Percentiles rank a stretch among this genome's conserved stretches.
phyloP scores from a whole-genome alignment of 30 jellyfish, hydroid and myxozoan genomes.

The Hydra vulgaris region DNA sequence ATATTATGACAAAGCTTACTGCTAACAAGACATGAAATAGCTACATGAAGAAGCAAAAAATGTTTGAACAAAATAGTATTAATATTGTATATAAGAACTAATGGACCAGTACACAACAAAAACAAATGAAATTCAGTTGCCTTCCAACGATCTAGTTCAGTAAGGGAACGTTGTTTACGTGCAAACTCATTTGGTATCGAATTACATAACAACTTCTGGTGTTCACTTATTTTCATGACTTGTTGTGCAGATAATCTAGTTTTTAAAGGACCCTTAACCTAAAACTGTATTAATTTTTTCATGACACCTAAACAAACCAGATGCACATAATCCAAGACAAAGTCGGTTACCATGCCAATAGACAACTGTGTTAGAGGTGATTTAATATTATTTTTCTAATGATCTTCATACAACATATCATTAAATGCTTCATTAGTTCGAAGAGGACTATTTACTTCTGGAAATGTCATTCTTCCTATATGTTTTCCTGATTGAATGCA shows the following conservation, averaged over 20 bases:
- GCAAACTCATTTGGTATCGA: constrained; percentile 1
- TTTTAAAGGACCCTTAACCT: neutral
- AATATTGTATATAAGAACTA: neutral
- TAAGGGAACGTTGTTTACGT: neutral
- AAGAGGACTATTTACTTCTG: too few species aligned
- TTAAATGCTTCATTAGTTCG: too few species aligned
- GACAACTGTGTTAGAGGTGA: too few species aligned
- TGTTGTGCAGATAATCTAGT: neutral
- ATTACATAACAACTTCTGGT: neutral
- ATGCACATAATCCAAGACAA: neutral
- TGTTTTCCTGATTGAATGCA: neutral
- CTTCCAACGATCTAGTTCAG: neutral
- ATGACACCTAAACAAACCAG: too few species aligned
- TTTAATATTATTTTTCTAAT: too few species aligned
- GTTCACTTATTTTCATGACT: neutral
- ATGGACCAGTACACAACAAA: neutral
- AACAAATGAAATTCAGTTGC: constrained; percentile 1
- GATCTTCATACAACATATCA: too few species aligned
- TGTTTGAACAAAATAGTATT: neutral
- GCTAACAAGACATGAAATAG: neutral
- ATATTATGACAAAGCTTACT: neutral
- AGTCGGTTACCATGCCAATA: neutral
- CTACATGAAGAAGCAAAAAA: neutral
- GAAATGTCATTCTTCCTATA: too few species aligned
- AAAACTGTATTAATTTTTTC: neutral